Percentiles rank a stretch among this genome's conserved stretches.
These are phyloP conservation scores for Synanthedon tipuliformis DNA, from an alignment of 2,888 invertebrate genomes.

Conservation along the genomic window DNA sequence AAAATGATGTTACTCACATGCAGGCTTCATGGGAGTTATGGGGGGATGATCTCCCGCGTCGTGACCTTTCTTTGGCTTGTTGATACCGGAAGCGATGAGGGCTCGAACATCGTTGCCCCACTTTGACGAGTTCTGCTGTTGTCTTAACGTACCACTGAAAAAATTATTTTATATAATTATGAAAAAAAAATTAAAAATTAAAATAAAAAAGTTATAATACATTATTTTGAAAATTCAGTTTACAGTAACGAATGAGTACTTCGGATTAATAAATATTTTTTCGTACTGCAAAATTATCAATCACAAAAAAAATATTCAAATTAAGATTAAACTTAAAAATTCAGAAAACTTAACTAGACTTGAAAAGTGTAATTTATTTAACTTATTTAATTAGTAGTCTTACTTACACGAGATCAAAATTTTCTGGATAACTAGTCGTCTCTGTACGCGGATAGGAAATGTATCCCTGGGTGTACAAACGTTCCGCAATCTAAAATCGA, in stretches of 20 bases:
- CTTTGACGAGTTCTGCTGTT: slow-evolving; percentile 77
- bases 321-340: no score
- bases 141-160: slow-evolving; percentile 74
- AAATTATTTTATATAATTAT: no score
- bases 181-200: no score
- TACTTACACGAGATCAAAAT: slow-evolving; percentile 88
- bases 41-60: slow-evolving; percentile 99
- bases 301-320: no score
- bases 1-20: slow-evolving; percentile 48
- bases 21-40: slow-evolving; percentile 95
- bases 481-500: slow-evolving; percentile 67
- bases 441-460: slow-evolving; percentile 99
- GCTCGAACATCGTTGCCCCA: slow-evolving; percentile 84
- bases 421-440: slow-evolving; percentile 95
- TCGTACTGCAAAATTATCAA: no score
- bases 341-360: no score
- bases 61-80: slow-evolving; percentile 84
- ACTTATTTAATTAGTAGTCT: not conserved
- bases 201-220: no score
- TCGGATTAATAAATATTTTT: no score
- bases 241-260: no score
- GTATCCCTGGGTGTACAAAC: slow-evolving; percentile 95
- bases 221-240: no score
- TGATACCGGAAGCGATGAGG: slow-evolving; percentile 78
- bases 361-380: not conserved